Conservation (phyloP, 2,113 vertebrate species). For the Brachyhypopomus occidentalis region DNA sequence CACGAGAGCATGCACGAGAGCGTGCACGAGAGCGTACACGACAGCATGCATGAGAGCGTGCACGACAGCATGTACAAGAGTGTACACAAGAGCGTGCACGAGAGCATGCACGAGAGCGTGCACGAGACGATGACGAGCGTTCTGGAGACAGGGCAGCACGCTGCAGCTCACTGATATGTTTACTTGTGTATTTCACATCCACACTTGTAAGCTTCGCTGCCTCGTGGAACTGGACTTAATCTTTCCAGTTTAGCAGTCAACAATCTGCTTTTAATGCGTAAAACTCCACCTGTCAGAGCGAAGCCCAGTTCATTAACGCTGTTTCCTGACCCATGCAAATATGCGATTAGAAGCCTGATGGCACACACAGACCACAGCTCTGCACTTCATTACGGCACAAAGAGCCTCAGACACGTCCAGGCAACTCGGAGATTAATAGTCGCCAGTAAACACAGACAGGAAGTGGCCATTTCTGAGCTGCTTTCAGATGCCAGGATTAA, state of each 20-base stretch:
- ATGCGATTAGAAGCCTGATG: slow-evolving; percentile 67
- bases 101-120: no score
- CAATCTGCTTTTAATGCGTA: slow-evolving; percentile 74
- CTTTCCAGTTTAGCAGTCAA: slow-evolving; percentile 57
- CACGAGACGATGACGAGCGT: neutral
- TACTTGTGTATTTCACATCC: slow-evolving; percentile 24
- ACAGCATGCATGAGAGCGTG: no score
- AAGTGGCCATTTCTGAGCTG: slow-evolving; percentile 62
- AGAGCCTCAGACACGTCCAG: slow-evolving; percentile 58
- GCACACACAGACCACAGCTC: slow-evolving; percentile 67
- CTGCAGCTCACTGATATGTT: slow-evolving; percentile 25
- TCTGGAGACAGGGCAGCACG: neutral
- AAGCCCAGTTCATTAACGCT: slow-evolving; percentile 78
- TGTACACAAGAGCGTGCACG: no score
- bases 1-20: no score
- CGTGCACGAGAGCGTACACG: no score
- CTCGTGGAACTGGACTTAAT: slow-evolving; percentile 61
- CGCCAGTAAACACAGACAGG: slow-evolving; percentile 65
- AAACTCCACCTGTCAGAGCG: slow-evolving; percentile 85
- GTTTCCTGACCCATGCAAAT: slow-evolving; percentile 74
- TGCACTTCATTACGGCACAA: slow-evolving; percentile 76
- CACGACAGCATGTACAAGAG: no score
- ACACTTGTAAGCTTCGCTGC: slow-evolving; percentile 54
- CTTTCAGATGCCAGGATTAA: slow-evolving; percentile 58
- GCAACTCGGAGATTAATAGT: slow-evolving; percentile 73